Base-by-base conservation (phyloP, 2,888 invertebrate genomes). In the Campoplex capitator region DNA sequence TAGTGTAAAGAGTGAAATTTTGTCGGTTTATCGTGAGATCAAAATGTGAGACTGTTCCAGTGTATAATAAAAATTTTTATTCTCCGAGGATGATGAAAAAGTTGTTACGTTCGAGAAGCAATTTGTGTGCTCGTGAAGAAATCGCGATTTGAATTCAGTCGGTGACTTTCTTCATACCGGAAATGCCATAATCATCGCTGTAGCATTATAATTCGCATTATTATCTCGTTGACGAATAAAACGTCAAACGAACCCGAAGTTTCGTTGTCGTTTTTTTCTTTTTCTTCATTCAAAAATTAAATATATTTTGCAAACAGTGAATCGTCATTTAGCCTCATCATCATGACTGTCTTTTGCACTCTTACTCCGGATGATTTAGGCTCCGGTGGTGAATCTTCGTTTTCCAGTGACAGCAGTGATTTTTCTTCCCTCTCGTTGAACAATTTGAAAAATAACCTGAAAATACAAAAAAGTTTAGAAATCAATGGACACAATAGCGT, bases 301-400 rank as follows among this genome's bases (percentile, higher is more conserved):
- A 56, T 56, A 58, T 23, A 38, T 42, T 75, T 42, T 11, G 13
- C 38, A 13, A 75, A n/a, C 32, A 35, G 75, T 75, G 23, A 9
- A 28, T 65, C 11, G 18, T n/a, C 38, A 8, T 32, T 4, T 32
- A 51, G 54, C 73, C 11, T 38, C 54, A 32, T 70, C 35, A 62
- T 32, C 35, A 87, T 87, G 87, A 87, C 84, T 56, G 65, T 84
- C 18, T 79, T 79, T 79, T 79, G 84, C 9, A 18, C 78, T 56
- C 28, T 76, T 2, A 76, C 79, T 38, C 68, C 84, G 13, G 84
- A 84, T 67, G 87, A 87, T 35, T 78, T 76, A 70, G 82, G 75
- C 56, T 84, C 84, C 71, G 84, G 83, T 23, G 87, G 76, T 11
- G 87, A 87, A 79, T 83, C 87, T 1, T 84, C 84, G 16, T 70